Evolutionary conservation across 2,797 vertebrate species (phyloP), one percentile per base, ranked within the genome.

Genomic region (Arrhamphus sclerolepis): DNA sequence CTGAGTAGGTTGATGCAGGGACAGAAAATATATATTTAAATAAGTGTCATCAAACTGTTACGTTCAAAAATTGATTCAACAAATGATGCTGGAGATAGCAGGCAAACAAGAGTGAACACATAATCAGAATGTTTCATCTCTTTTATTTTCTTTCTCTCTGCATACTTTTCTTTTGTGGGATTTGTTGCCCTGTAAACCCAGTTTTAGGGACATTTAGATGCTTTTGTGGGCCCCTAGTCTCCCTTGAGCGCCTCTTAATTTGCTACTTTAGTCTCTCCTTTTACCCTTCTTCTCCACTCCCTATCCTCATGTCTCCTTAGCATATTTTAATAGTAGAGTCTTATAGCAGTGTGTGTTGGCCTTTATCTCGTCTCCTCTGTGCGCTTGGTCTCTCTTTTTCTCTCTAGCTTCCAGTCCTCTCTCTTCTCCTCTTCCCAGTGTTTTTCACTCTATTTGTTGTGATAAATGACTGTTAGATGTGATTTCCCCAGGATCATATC

Each of bases 391-490:
- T 67, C 49, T 56, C 50, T n/a, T 34, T 41, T 58, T 60, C 62
- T 60, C 52, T 60, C 40, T 40, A 9, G 29, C 61, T 62, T 58
- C 10, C 13, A 41, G 42, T 63, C 38, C 51, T 56, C 49, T 66
- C 55, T 46, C 58, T 62, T 72, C 59, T 76, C 72, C 62, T 72
- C 77, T 74, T 78, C 73, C 67, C 69, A 72, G 62, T 82, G 82
- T 83, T 88, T 85, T 88, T 87, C 75, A 81, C 79, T 83, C 81
- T 87, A 87, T 90, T 90, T 90, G 87, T 89, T 88, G 81, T 88
- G 86, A 89, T 89, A 89, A 89, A 89, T 87, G 86, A 87, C 86
- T 87, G 82, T 88, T 87, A 82, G 81, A 88, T 83, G 86, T 87
- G 86, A 90, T 87, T 88, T 89, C 86, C 86, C 86, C 64, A 54